Percentiles rank a stretch among this genome's conserved stretches.
Conservation (phyloP, 2,113 vertebrate species). For the Cyphomyrus discorhynchus region DNA sequence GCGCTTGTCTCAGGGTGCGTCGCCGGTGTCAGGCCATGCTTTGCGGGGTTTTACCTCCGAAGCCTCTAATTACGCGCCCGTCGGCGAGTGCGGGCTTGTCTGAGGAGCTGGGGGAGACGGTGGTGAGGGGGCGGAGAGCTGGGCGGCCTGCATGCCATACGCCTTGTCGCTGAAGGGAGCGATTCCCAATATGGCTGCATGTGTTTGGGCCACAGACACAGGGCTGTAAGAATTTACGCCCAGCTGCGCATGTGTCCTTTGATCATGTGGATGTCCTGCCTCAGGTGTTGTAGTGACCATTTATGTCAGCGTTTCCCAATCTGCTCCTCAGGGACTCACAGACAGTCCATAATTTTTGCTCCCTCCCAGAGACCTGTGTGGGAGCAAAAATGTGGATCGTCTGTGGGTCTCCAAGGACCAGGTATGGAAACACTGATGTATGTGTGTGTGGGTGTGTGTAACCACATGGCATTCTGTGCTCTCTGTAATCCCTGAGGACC, state of each 20-base stretch:
- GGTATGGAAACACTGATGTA: neutral
- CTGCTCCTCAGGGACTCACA: neutral
- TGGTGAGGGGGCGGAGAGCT: neutral
- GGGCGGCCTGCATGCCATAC: neutral
- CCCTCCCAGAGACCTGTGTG: neutral
- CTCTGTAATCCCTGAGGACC: neutral
- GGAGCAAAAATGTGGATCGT: neutral
- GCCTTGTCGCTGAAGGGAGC: neutral
- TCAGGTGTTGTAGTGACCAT: neutral
- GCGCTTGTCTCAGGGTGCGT: neutral
- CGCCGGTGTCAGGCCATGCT: neutral
- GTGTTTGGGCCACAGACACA: neutral
- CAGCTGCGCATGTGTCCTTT: neutral
- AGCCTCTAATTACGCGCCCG: neutral
- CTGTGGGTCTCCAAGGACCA: neutral
- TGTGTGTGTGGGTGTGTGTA: neutral
- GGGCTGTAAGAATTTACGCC: neutral
- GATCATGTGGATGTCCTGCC: neutral
- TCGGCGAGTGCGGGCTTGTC: neutral
- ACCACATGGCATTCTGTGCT: neutral
- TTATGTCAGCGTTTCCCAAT: neutral
- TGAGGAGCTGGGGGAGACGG: neutral
- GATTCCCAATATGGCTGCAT: neutral
- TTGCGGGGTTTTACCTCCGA: neutral
- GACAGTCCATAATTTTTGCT: neutral